phyloP scores from a whole-genome alignment of 2,113 vertebrate species.

The Gallinago media region DNA sequence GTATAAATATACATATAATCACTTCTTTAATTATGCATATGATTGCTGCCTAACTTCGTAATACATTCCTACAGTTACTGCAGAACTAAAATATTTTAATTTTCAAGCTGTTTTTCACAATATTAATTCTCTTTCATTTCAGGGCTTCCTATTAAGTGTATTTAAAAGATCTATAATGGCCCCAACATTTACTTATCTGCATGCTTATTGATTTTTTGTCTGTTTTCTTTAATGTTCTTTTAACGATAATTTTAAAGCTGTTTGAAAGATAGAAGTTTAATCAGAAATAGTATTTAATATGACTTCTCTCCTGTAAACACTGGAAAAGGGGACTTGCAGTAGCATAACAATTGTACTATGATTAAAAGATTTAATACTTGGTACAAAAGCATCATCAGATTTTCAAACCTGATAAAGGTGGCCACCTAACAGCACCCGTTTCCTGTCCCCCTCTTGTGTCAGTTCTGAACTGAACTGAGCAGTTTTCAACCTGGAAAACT shows the following conservation, averaged over 20 bases:
- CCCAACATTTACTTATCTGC: constrained; percentile 31
- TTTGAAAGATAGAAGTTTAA: constrained; percentile 31
- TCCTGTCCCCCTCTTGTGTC: background rate
- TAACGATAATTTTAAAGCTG: constrained; percentile 9
- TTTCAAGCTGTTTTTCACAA: constrained; percentile 56
- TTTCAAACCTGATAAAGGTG: background rate
- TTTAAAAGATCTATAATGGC: background rate
- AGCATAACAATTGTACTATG: background rate
- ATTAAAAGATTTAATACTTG: background rate
- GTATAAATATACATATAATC: constrained; percentile 78
- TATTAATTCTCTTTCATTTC: constrained; percentile 54
- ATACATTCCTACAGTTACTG: constrained; percentile 56
- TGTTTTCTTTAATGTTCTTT: constrained; percentile 33
- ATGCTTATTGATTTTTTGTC: background rate
- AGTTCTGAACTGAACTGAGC: background rate
- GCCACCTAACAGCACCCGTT: background rate
- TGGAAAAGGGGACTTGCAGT: background rate
- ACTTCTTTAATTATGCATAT: constrained; percentile 75
- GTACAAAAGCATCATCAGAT: background rate
- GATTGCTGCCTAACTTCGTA: constrained; percentile 71
- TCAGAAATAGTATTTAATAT: constrained; percentile 7
- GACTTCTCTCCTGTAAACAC: constrained; percentile 15
- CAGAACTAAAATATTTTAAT: constrained; percentile 66
- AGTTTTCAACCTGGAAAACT: background rate
- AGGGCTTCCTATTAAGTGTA: background rate